phyloP scores from a whole-genome alignment of 1,140 invertebrate species.

The Periplaneta americana region DNA sequence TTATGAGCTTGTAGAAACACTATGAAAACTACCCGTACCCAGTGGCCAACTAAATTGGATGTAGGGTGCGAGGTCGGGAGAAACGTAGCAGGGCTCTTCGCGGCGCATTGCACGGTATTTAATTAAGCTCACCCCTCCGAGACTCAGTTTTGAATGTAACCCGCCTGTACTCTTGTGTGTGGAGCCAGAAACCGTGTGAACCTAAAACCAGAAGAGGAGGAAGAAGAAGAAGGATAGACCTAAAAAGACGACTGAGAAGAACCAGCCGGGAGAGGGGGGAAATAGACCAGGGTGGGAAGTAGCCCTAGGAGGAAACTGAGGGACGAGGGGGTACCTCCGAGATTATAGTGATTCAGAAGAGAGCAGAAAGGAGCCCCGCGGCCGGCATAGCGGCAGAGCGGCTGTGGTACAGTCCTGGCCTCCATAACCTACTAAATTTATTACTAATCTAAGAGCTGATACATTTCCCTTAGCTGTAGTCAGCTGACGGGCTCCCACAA shows the following conservation, averaged over 20 bases:
- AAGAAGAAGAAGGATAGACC: no score
- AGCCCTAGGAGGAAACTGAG: neutral
- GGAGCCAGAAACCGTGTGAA: slow-evolving; percentile 25
- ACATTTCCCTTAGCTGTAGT: no score
- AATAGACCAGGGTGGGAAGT: slow-evolving; percentile 10
- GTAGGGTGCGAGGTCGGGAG: no score
- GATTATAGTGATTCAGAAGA: neutral
- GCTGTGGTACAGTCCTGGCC: neutral
- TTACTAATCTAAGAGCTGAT: no score
- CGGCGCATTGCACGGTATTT: no score
- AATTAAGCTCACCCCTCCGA: neutral
- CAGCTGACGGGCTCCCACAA: no score
- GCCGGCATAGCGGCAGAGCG: neutral
- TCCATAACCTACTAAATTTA: no score
- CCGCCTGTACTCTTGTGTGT: neutral
- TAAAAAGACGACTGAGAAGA: slow-evolving; percentile 18
- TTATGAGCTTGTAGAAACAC: no score
- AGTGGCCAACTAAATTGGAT: no score
- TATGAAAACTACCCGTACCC: no score
- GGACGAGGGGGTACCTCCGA: neutral
- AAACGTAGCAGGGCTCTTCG: no score
- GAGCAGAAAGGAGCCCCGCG: neutral
- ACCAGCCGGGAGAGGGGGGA: neutral
- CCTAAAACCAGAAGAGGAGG: slow-evolving; percentile 23
- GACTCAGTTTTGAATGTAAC: neutral